A percentile compares a stretch with the other conserved stretches of the same genome.
These are phyloP conservation scores for Diplazon laetatorius DNA, from an alignment of 2,888 invertebrate species.

Conservation along the genomic window DNA sequence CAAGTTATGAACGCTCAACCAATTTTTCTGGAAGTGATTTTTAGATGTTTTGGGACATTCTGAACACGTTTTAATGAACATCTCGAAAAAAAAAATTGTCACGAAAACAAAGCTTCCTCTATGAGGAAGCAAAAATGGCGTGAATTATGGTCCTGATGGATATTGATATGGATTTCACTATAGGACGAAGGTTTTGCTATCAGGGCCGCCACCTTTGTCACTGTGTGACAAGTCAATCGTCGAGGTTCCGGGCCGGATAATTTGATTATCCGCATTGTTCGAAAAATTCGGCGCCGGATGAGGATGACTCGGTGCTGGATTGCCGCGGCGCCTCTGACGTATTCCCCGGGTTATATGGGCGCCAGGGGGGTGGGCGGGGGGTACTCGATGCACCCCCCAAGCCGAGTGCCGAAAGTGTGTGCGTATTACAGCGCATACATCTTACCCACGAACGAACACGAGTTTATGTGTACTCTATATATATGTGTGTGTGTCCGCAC, in stretches of 20 bases:
- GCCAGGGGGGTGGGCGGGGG: conserved; percentile 48
- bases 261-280: conserved; percentile 53
- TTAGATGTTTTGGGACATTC: too few relatives aligned
- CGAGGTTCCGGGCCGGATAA: conserved; percentile 45
- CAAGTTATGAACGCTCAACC: too few relatives aligned
- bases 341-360: too few relatives aligned
- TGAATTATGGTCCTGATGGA: conserved; percentile 13
- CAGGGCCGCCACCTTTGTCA: not conserved
- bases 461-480: too few relatives aligned
- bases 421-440: conserved; percentile 8
- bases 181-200: too few relatives aligned
- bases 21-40: too few relatives aligned
- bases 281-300: conserved; percentile 38
- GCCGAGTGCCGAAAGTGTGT: conserved; percentile 35
- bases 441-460: too few relatives aligned
- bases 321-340: conserved; percentile 15
- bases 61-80: too few relatives aligned
- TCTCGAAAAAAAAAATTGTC: too few relatives aligned
- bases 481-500: conserved; percentile 59
- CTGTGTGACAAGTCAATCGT: conserved; percentile 51
- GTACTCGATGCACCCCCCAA: conserved; percentile 56
- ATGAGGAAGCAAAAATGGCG: too few relatives aligned
- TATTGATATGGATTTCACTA: not conserved
- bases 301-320: not conserved
- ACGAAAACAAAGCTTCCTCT: too few relatives aligned